These are phyloP conservation scores for Myanophis thanlyinensis DNA, from an alignment of 2,113 vertebrate species.

Conservation along the genomic window DNA sequence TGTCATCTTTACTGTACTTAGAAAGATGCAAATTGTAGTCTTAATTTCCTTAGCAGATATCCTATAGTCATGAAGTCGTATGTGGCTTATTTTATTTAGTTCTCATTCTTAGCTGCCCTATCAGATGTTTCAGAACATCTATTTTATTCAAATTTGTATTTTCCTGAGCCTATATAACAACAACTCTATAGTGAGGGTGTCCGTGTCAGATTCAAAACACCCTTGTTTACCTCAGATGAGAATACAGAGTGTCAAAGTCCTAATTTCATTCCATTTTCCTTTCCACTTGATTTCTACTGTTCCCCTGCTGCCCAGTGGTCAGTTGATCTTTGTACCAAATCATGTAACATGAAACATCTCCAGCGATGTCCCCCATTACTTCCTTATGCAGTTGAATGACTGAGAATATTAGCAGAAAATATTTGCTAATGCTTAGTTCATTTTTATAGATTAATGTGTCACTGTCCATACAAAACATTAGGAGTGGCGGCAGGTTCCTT, in stretches of 20 bases:
- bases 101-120: neutral
- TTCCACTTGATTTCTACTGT: neutral
- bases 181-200: neutral
- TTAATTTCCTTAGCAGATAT: neutral
- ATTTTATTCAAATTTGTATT: neutral
- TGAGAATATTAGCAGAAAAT: neutral
- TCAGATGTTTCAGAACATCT: neutral
- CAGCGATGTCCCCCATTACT: neutral
- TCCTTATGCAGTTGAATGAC: neutral
- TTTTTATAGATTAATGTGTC: neutral
- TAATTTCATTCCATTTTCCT: neutral
- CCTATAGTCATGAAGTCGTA: neutral
- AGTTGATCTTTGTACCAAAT: neutral
- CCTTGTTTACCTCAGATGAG: neutral
- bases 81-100: neutral
- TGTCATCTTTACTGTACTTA: neutral
- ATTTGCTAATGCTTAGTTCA: neutral
- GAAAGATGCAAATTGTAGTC: neutral
- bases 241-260: neutral
- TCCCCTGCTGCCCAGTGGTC: neutral
- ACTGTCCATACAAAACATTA: neutral
- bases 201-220: neutral
- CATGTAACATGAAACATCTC: neutral
- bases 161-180: neutral
- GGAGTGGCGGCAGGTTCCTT: no score